Percentiles rank a stretch among this genome's conserved stretches.
Conservation (phyloP, 2,113 vertebrate species). For the Plecotus auritus region DNA sequence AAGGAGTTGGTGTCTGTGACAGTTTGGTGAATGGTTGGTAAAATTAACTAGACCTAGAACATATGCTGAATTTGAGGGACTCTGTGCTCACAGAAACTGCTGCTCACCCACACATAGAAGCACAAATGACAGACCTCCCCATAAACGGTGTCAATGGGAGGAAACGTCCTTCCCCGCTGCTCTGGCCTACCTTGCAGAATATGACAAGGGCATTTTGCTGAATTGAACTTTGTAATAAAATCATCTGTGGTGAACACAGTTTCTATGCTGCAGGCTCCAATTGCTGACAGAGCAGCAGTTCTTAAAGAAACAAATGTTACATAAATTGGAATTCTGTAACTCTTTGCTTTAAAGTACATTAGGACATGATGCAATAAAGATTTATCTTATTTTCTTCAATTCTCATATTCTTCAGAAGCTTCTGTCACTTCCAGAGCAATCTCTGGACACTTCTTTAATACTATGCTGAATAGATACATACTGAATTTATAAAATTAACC, state of each 20-base stretch:
- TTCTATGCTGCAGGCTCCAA: background rate
- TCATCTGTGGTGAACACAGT: background rate
- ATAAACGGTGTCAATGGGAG: background rate
- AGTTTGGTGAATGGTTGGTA: background rate
- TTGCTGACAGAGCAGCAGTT: background rate
- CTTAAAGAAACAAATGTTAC: conserved; percentile 20
- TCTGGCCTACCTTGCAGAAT: background rate
- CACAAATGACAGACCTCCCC: background rate
- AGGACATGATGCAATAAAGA: background rate
- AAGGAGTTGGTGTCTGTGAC: background rate
- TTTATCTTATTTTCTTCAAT: background rate
- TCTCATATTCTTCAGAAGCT: background rate
- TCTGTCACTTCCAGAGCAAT: background rate
- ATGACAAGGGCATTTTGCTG: background rate
- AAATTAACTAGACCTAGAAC: background rate
- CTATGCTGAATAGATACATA: background rate
- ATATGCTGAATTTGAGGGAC: background rate
- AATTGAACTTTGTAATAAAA: conserved; percentile 20
- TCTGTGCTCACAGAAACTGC: background rate
- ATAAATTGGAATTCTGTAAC: background rate
- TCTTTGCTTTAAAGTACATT: background rate
- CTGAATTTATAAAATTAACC: conserved; percentile 9
- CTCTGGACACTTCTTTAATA: background rate
- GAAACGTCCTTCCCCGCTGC: background rate
- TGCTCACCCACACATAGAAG: background rate